Percentiles rank a stretch among this genome's conserved stretches.
Conservation (phyloP, 2,113 vertebrate species). For the Pungitius pungitius region DNA sequence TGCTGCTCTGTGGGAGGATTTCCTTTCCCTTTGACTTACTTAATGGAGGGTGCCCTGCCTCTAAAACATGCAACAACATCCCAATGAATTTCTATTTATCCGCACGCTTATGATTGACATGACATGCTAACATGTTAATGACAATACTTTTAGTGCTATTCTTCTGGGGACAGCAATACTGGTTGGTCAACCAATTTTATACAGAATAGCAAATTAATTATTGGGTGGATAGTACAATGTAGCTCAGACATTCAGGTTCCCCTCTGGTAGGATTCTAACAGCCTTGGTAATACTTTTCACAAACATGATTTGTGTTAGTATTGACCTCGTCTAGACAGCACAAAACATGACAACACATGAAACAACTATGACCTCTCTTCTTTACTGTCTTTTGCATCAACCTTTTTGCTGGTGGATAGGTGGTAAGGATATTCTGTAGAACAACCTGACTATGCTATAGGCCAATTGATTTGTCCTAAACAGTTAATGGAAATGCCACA, state of each 20-base stretch:
- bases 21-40: slow-evolving; percentile 8
- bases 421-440: too few species aligned
- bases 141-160: neutral
- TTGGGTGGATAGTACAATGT: neutral
- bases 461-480: too few species aligned
- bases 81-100: neutral
- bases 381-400: too few species aligned
- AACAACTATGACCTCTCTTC: too few species aligned
- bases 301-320: too few species aligned
- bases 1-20: slow-evolving; percentile 20
- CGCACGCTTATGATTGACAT: neutral
- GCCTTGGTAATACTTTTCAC: neutral
- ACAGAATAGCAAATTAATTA: neutral
- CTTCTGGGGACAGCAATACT: neutral
- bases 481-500: too few species aligned
- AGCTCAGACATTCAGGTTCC: neutral
- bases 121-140: too few species aligned
- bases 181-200: neutral
- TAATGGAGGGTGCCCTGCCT: slow-evolving; percentile 38
- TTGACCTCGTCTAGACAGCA: too few species aligned
- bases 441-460: too few species aligned
- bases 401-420: too few species aligned
- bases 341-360: too few species aligned
- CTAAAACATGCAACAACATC: neutral
- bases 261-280: neutral